phyloP scores from a whole-genome alignment of 2,113 vertebrate genomes.

The Oostethus manadensis region DNA sequence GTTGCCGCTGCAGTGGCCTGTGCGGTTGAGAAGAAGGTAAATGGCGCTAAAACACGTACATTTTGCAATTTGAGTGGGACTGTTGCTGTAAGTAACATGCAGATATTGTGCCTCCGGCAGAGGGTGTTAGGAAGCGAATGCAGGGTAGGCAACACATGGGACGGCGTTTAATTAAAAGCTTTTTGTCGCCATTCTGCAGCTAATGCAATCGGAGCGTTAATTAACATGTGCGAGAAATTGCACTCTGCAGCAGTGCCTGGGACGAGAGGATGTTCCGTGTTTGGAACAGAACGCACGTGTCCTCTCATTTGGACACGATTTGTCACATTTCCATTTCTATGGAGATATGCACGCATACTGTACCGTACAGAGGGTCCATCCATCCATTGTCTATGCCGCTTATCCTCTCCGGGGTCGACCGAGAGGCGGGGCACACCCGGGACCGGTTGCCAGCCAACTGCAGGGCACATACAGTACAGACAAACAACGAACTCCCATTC shows the following conservation, averaged over 20 bases:
- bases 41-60: no score
- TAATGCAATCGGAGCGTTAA: constrained; percentile 69
- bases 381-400: no score
- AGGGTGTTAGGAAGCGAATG: constrained; percentile 52
- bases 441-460: no score
- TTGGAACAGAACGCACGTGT: constrained; percentile 51
- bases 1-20: no score
- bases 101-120: constrained; percentile 56
- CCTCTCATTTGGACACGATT: constrained; percentile 36
- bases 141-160: constrained; percentile 54
- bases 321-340: not conserved
- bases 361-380: no score
- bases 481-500: no score
- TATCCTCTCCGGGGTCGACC: no score
- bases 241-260: constrained; percentile 55
- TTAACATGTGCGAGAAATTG: constrained; percentile 67
- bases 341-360: no score
- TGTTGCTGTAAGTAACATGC: constrained; percentile 22
- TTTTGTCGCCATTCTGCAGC: constrained; percentile 67
- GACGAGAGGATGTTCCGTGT: constrained; percentile 55
- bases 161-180: constrained; percentile 70
- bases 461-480: no score
- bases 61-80: no score
- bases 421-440: no score
- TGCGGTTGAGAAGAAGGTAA: no score